Conservation (phyloP, 2,797 vertebrate genomes). For the Antrozous pallidus region DNA sequence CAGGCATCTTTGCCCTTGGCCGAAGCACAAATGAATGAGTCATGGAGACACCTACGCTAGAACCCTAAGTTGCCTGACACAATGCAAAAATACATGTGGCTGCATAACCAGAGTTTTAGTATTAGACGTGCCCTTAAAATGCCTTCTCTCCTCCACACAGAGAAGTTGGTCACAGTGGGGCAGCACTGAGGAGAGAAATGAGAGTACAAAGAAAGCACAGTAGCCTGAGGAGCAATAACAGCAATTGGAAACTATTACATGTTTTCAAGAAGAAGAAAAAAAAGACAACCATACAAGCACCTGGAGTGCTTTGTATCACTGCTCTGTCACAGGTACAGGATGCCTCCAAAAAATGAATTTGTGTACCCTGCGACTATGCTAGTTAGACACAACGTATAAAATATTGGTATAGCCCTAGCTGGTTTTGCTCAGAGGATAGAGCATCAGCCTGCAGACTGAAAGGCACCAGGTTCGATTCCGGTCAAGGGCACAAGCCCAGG, state of each 20-base stretch:
- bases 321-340: background rate
- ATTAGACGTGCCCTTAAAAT: background rate
- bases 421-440: no score
- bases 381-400: background rate
- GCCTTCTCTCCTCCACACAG: background rate
- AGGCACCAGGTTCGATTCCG: no score
- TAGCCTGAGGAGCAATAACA: background rate
- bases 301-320: background rate
- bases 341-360: background rate
- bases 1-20: background rate
- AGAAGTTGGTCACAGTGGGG: background rate
- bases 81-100: background rate
- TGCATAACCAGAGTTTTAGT: background rate
- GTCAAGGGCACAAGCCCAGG: no score
- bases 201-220: background rate
- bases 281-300: background rate
- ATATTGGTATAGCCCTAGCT: background rate
- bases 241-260: background rate
- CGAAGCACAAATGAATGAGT: background rate
- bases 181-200: background rate
- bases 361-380: background rate
- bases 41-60: background rate
- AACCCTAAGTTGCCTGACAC: background rate
- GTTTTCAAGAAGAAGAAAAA: background rate
- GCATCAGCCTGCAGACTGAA: no score